Evolutionary conservation across 2,113 vertebrate genomes (phyloP).

Genomic region (Lucifuga dentata): DNA sequence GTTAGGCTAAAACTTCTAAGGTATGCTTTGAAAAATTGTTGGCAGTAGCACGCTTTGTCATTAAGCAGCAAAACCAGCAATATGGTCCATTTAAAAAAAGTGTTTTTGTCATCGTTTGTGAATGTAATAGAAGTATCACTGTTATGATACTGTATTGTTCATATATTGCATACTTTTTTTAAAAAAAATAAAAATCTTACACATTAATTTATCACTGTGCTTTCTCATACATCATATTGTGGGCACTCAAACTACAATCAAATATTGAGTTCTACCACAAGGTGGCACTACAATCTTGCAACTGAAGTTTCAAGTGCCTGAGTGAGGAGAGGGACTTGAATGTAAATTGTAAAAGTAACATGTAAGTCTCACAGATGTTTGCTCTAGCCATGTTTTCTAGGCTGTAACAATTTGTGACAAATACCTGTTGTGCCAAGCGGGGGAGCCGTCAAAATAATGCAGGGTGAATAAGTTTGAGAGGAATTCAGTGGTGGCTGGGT

Average conservation of each 20-base stretch:
- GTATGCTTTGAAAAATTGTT: no score
- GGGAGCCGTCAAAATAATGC: background rate
- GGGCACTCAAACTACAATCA: background rate
- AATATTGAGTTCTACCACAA: slow-evolving; percentile 45
- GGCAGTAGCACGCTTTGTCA: no score
- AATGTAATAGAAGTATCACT: no score
- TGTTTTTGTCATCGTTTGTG: no score
- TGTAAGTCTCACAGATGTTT: background rate
- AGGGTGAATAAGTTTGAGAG: slow-evolving; percentile 15
- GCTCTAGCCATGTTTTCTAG: background rate
- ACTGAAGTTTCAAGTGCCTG: background rate
- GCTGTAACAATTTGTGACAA: background rate
- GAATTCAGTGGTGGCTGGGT: slow-evolving; percentile 13
- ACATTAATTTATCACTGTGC: no score
- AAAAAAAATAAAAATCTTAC: no score
- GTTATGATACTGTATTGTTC: no score
- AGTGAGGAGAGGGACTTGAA: background rate
- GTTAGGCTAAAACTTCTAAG: no score
- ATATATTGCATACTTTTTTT: no score
- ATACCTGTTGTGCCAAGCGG: background rate
- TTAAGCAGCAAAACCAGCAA: no score
- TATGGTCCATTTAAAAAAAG: no score
- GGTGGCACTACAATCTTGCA: slow-evolving; percentile 41
- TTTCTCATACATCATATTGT: no score
- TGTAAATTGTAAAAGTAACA: slow-evolving; percentile 12